Percentiles rank a stretch among this genome's conserved stretches.
phyloP scores from a whole-genome alignment of 1,140 invertebrate species.

The Neelides sp. region DNA sequence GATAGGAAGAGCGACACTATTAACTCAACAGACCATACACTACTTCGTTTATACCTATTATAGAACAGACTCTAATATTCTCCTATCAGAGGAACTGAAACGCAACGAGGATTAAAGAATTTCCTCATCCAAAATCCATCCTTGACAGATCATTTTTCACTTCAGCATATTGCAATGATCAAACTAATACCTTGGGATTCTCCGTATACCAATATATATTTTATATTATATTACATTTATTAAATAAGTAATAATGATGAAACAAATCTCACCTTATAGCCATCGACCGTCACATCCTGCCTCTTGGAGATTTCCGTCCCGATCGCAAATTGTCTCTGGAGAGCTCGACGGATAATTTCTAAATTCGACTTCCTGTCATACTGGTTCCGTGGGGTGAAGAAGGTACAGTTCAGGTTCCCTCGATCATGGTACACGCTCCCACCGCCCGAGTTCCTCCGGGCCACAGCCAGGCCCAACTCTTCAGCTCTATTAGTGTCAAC shows the following conservation, averaged over 20 bases:
- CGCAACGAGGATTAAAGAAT: too few species aligned
- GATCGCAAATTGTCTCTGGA: conserved; percentile 64
- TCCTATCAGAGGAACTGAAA: too few species aligned
- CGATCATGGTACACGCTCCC: conserved; percentile 91
- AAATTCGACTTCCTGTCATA: conserved; percentile 76
- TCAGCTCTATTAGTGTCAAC: conserved; percentile 53
- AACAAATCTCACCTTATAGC: conserved; percentile 53
- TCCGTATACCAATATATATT: too few species aligned
- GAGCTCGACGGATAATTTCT: conserved; percentile 62
- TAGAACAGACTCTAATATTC: too few species aligned
- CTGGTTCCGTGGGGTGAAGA: conserved; percentile 61
- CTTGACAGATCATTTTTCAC: too few species aligned
- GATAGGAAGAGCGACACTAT: too few species aligned
- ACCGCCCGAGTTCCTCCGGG: conserved; percentile 84
- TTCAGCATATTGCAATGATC: too few species aligned
- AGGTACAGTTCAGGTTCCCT: conserved; percentile 84
- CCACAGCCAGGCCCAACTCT: conserved; percentile 54
- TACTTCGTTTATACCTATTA: too few species aligned
- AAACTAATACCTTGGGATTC: too few species aligned
- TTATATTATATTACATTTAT: too few species aligned
- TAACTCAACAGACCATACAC: too few species aligned
- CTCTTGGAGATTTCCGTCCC: conserved; percentile 58
- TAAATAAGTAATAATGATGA: conserved; percentile 1
- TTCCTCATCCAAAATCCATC: too few species aligned
- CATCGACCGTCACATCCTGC: conserved; percentile 68